Base-by-base conservation (phyloP, 35 echinoderm and acorn worm genomes). In the Stichopus chloronotus region DNA sequence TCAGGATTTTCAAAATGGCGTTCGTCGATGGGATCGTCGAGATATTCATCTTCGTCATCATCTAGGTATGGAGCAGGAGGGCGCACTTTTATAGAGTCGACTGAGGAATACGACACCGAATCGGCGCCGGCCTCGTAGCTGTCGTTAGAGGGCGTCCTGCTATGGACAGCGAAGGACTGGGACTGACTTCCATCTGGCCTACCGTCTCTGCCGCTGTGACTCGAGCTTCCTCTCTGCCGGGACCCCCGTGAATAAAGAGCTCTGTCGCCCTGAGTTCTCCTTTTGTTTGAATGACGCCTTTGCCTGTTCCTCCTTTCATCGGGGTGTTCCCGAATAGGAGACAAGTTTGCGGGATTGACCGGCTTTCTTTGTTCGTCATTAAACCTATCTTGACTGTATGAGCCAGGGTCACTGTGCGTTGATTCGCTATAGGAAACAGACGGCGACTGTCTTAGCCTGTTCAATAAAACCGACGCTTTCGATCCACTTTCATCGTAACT, bases 241-340 rank as follows among this genome's bases (percentile, higher is more conserved):
- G 87, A 53, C 60, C 9, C 87, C 19, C 87, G 87, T 65, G 87
- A 54, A 89, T 89, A 19, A 22, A 61, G 71, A 25, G n/a, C 25
- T 25, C 87, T 17, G 9, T 89, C 60, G 10, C 59, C 57, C 5
- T 58, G 61, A 72, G 57, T 89, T 25, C 87, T 89, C 55, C 87
- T 89, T 52, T 71, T 89, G 19, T 91, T 55, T 17, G 90, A 91
- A 58, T 91, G 76, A 7, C 90, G 6, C 63, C 22, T 91, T 89
- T 89, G 87, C n/a, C 55, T 91, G 72, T 57, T 91, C 12, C 19
- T 53, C 25, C 69, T 43, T 58, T 91, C 90, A 9, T 91, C 52
- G 13, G 90, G 90, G 58, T 91, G 90, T 79, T 91, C 90, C 14
- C 90, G 90, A 57, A 91, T 91, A 57, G 90, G 90, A 53, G 90